These are phyloP conservation scores for Suillia variegata DNA, from an alignment of 2,888 invertebrate genomes.

Conservation along the genomic window DNA sequence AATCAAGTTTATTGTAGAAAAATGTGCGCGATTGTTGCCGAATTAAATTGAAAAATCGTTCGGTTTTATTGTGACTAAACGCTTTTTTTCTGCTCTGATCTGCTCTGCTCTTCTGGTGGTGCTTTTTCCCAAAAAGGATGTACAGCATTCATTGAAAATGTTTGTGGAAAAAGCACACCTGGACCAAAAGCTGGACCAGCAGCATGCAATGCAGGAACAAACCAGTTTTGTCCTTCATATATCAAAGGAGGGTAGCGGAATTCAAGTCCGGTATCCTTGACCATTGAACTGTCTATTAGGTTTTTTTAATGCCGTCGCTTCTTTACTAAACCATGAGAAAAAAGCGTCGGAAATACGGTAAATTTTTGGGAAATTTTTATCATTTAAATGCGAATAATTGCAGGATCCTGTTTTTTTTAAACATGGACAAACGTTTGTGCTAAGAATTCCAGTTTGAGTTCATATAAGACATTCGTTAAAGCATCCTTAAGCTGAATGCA, in stretches of 20 bases:
- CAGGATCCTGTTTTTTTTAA: neutral
- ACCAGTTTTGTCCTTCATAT: constrained; percentile 15
- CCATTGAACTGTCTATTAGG: constrained; percentile 50
- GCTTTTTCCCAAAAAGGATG: constrained; percentile 16
- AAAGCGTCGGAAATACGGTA: constrained; percentile 22
- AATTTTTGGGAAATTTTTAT: too few species aligned
- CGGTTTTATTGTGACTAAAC: too few species aligned
- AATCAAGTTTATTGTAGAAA: constrained; percentile 50
- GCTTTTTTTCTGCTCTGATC: too few species aligned
- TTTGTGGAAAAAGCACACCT: constrained; percentile 7
- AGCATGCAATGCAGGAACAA: constrained; percentile 34
- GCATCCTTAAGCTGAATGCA: constrained; percentile 1
- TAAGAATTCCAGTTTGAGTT: neutral
- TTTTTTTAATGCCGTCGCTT: constrained; percentile 22
- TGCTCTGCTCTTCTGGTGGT: constrained; percentile 41
- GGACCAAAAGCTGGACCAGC: constrained; percentile 37
- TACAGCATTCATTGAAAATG: too few species aligned
- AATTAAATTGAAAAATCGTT: constrained; percentile 38
- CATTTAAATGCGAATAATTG: too few species aligned
- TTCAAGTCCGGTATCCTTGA: constrained; percentile 49
- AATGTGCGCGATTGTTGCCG: constrained; percentile 31
- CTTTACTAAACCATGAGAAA: constrained; percentile 38
- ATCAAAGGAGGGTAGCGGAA: constrained; percentile 37
- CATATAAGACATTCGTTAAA: too few species aligned
- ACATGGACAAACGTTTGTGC: neutral